Percentiles rank a stretch among this genome's conserved stretches.
Evolutionary conservation across 1,140 invertebrate genomes (phyloP).

Genomic region (Drosophila lini): DNA sequence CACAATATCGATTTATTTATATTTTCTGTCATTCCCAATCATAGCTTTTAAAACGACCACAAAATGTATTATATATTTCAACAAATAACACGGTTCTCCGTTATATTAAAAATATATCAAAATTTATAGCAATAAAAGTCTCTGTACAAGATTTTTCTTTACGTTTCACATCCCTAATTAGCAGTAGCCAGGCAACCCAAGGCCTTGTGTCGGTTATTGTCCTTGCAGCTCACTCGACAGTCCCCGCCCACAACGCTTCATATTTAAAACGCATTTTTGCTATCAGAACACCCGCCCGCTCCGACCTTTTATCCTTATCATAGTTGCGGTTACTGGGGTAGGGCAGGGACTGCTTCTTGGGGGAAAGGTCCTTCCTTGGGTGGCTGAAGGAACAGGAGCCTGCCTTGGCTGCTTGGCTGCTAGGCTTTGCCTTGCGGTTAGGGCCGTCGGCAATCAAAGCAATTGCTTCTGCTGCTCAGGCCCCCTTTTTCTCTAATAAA

Average conservation of each 20-base stretch:
- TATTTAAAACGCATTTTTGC: conserved; percentile 70
- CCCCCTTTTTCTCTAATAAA: conserved; percentile 65
- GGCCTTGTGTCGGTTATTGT: conserved; percentile 29
- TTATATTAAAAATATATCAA: neutral
- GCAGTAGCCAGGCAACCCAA: conserved; percentile 7
- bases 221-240: conserved; percentile 27
- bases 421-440: conserved; percentile 64
- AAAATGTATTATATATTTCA: neutral
- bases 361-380: neutral
- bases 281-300: conserved; percentile 44
- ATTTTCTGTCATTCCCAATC: neutral
- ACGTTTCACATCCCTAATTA: conserved; percentile 3
- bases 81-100: neutral
- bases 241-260: conserved; percentile 47
- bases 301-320: conserved; percentile 43
- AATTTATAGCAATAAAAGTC: neutral
- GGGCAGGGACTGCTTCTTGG: neutral
- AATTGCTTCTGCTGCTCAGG: conserved; percentile 57
- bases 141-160: neutral
- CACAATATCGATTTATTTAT: neutral
- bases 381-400: conserved; percentile 12
- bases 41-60: neutral
- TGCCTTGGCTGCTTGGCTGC: conserved; percentile 2
- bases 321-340: conserved; percentile 55
- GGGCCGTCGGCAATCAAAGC: conserved; percentile 70